Evolutionary conservation across 2,888 invertebrate genomes (phyloP).

Genomic region (Idaea straminata): DNA sequence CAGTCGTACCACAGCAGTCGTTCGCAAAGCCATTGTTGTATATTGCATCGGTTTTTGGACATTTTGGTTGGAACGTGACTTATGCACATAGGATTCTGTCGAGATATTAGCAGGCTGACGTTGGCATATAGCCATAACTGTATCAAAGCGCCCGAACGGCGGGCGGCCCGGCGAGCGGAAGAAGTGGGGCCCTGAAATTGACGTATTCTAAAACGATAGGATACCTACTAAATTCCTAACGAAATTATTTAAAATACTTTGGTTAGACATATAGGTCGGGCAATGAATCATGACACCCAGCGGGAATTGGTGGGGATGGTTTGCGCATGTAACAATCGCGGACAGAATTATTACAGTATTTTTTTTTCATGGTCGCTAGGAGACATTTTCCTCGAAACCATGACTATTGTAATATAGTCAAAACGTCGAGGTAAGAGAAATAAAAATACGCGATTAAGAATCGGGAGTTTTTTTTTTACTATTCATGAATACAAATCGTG

Average conservation of each 20-base stretch:
- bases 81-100: conserved; percentile 51
- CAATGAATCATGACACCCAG: too few relatives aligned
- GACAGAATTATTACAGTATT: too few relatives aligned
- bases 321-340: too few relatives aligned
- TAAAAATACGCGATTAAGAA: too few relatives aligned
- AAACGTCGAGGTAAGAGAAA: too few relatives aligned
- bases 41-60: conserved; percentile 51
- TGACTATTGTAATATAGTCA: too few relatives aligned
- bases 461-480: too few relatives aligned
- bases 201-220: conserved; percentile 51
- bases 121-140: conserved; percentile 69
- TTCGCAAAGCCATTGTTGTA: conserved; percentile 43
- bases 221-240: background rate
- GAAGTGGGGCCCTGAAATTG: conserved; percentile 55
- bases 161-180: conserved; percentile 41
- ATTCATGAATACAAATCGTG: too few relatives aligned
- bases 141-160: conserved; percentile 40
- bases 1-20: conserved; percentile 44
- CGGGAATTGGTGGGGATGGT: too few relatives aligned
- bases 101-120: conserved; percentile 58
- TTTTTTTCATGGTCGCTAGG: too few relatives aligned
- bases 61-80: conserved; percentile 63
- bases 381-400: too few relatives aligned
- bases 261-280: background rate
- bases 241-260: background rate